Base-by-base conservation (phyloP, 2,113 vertebrate genomes). In the Eptatretus burgeri region DNA sequence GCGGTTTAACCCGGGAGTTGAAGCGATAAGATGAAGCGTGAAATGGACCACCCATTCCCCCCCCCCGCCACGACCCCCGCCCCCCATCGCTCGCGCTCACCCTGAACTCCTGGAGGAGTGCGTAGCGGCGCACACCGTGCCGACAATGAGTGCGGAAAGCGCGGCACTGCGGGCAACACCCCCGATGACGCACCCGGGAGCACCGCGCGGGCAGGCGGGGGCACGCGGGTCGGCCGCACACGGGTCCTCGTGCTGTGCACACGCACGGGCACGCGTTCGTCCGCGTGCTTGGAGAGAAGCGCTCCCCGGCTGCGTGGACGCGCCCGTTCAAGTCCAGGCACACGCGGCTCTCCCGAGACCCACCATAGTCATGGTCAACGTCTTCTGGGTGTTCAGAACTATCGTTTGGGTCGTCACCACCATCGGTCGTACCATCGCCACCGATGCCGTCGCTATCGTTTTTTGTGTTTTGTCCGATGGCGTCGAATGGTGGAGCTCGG, bases 321-420 rank as follows among this genome's bases (percentile, higher is more conserved):
- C 93, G 95, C 69, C 91, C 91, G 10, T 82, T 94, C 73, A 94
- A 88, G 5, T 98, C 91, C 78, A 98, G 83, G 66, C 91, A 98
- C 53, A 60, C 8, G 11, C 53, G 53, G 53, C 53, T 2, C 8
- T 19, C 19, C 53, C 7, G 27, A 41, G 27, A 41, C 3, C 27
- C 27, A 41, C 27, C 27, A 7, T 41, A 41, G 27, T 41, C 27
- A 7, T 41, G 27, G n/a, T n/a, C n/a, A 41, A 41, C 27, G 27
- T 41, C 27, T 41, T 41, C 27, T 41, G 27, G 27, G 27, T 41
- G 27, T 41, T 41, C 27, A 7, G 27, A 41, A 41, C 27, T 41
- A 41, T 41, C 27, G 27, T 5, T 41, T 41, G 27, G 7, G 27
- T 41, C 27, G 27, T 41, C 7, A 41, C 27, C 27, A 41, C 27